Conservation (phyloP, 37 sponge, comb jelly and placozoan species). For the Haliclona indistincta region DNA sequence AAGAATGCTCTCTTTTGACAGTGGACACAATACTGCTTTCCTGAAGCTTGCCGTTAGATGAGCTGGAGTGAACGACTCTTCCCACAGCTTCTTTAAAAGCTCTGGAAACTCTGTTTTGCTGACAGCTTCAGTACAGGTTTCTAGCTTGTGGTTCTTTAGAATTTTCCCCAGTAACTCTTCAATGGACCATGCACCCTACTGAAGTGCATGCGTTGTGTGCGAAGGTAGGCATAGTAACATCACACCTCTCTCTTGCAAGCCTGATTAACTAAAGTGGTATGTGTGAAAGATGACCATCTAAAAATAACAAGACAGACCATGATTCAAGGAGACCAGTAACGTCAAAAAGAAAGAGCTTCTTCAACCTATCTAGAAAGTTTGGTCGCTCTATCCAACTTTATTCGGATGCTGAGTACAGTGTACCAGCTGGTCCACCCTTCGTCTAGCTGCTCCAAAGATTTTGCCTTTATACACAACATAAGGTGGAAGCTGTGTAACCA, state of each 20-base stretch:
- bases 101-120: conserved; percentile 40
- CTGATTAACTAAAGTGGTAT: conserved; percentile 16
- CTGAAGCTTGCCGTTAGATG: conserved; percentile 30
- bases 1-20: conserved; percentile 31
- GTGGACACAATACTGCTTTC: conserved; percentile 35
- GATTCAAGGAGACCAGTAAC: conserved; percentile 11
- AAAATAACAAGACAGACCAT: conserved; percentile 41
- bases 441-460: conserved; percentile 39
- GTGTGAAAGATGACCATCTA: conserved; percentile 68
- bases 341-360: conserved; percentile 36
- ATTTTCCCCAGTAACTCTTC: conserved; percentile 16
- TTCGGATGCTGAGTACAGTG: conserved; percentile 34
- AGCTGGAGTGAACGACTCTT: conserved; percentile 2
- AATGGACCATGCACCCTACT: conserved; percentile 13
- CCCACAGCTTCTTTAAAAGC: conserved; percentile 28
- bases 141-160: conserved; percentile 32
- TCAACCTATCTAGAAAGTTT: conserved; percentile 45
- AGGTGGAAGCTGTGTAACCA: conserved; percentile 40
- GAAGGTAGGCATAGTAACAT: conserved; percentile 47
- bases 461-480: conserved; percentile 66
- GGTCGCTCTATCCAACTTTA: conserved; percentile 60
- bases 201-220: conserved; percentile 33
- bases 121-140: conserved; percentile 33
- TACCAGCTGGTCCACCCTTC: conserved; percentile 48
- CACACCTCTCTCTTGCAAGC: conserved; percentile 15